A percentile compares a stretch with the other conserved stretches of the same genome.
These are phyloP conservation scores for Drosophila seclusa DNA, from an alignment of 2,888 invertebrate genomes.

Conservation along the genomic window DNA sequence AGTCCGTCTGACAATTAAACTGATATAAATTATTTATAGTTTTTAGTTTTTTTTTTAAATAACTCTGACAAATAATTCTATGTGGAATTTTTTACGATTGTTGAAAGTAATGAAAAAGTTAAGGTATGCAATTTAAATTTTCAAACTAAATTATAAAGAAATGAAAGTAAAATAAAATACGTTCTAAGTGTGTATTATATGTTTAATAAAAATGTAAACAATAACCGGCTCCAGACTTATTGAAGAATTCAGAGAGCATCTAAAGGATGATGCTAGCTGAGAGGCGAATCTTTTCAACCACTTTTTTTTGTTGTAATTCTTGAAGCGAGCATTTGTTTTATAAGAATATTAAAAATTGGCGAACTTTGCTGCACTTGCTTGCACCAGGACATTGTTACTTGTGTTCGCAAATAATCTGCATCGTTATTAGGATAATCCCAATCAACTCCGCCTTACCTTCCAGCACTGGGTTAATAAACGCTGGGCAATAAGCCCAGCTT, in stretches of 20 bases:
- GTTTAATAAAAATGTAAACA: too few relatives aligned
- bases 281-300: background rate
- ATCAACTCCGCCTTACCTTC: background rate
- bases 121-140: background rate
- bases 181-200: background rate
- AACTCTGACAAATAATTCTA: background rate
- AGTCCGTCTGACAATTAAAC: background rate
- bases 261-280: background rate
- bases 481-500: background rate
- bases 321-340: background rate
- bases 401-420: background rate
- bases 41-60: background rate
- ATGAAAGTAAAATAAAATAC: background rate
- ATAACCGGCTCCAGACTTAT: background rate
- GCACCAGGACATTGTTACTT: background rate
- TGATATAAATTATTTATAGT: background rate
- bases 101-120: background rate
- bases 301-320: background rate
- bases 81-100: background rate
- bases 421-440: background rate
- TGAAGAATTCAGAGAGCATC: background rate
- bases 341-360: background rate
- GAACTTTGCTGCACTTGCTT: background rate
- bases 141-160: background rate
- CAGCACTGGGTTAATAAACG: conserved; percentile 4